These are phyloP conservation scores for Metacarcinus magister DNA, from an alignment of 2,888 invertebrate genomes.

Conservation along the genomic window DNA sequence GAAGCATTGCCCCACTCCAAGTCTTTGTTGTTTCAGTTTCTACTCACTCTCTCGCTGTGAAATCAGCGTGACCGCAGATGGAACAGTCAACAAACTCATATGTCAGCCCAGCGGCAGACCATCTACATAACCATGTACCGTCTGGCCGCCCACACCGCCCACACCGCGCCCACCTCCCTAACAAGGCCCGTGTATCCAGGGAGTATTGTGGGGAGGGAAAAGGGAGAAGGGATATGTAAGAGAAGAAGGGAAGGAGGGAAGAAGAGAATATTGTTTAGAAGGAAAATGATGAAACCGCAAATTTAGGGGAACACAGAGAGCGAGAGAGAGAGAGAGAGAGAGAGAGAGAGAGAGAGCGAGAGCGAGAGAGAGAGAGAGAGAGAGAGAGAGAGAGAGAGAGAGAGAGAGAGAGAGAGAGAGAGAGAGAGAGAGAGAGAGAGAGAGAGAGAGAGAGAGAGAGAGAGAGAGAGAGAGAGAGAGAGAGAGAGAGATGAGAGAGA, in stretches of 20 bases:
- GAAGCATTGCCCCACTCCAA: not conserved
- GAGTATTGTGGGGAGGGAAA: not conserved
- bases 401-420: not conserved
- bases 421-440: not conserved
- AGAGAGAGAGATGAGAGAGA: no score
- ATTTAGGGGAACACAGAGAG: not conserved
- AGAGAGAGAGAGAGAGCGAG: slow-evolving; percentile 22
- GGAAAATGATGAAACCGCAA: not conserved
- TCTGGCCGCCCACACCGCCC: slow-evolving; percentile 26
- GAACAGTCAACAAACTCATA: slow-evolving; percentile 26
- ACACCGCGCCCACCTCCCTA: not conserved
- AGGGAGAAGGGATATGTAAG: not conserved
- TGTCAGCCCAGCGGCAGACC: not conserved
- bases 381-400: slow-evolving; percentile 50
- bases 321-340: not conserved
- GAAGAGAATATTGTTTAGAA: not conserved
- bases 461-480: not conserved
- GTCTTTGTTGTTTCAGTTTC: not conserved
- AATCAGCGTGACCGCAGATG: not conserved
- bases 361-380: not conserved
- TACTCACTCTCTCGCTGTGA: not conserved
- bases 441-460: no score
- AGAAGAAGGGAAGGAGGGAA: not conserved
- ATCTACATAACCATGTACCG: slow-evolving; percentile 1
- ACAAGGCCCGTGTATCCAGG: not conserved